These are phyloP conservation scores for Molossus alvarezi DNA, from an alignment of 2,797 vertebrate genomes.

Conservation along the genomic window DNA sequence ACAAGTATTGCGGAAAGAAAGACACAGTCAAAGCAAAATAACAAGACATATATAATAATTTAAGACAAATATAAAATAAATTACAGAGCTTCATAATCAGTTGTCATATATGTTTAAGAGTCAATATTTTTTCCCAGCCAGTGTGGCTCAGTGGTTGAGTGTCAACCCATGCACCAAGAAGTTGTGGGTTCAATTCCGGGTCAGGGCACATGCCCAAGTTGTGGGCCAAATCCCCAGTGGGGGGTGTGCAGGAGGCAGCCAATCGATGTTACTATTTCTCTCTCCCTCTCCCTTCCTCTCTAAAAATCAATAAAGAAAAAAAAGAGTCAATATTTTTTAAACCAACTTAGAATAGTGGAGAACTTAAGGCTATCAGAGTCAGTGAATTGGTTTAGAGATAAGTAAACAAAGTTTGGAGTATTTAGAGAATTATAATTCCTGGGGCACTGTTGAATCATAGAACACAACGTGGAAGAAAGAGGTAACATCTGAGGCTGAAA, in stretches of 20 bases:
- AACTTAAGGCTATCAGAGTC: background rate
- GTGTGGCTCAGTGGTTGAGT: too few species aligned
- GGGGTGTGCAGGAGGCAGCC: too few species aligned
- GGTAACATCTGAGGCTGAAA: background rate
- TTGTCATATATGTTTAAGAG: background rate
- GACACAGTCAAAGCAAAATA: slow-evolving; percentile 14
- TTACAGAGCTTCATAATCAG: background rate
- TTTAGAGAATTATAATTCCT: background rate
- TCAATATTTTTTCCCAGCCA: background rate
- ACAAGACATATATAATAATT: background rate
- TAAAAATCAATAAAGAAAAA: background rate
- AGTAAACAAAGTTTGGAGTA: background rate
- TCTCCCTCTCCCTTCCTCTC: too few species aligned
- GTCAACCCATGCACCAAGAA: too few species aligned
- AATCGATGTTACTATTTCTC: too few species aligned
- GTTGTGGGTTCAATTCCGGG: too few species aligned
- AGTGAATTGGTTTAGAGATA: background rate
- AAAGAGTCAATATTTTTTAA: background rate
- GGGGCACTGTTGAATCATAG: background rate
- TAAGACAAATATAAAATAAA: slow-evolving; percentile 42
- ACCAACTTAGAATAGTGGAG: background rate
- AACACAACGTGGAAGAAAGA: background rate
- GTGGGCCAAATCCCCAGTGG: too few species aligned
- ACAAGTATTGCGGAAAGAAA: background rate
- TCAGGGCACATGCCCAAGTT: too few species aligned